These are phyloP conservation scores for Hyposmocoma kahamanoa DNA, from an alignment of 1,140 invertebrate species.

Conservation along the genomic window DNA sequence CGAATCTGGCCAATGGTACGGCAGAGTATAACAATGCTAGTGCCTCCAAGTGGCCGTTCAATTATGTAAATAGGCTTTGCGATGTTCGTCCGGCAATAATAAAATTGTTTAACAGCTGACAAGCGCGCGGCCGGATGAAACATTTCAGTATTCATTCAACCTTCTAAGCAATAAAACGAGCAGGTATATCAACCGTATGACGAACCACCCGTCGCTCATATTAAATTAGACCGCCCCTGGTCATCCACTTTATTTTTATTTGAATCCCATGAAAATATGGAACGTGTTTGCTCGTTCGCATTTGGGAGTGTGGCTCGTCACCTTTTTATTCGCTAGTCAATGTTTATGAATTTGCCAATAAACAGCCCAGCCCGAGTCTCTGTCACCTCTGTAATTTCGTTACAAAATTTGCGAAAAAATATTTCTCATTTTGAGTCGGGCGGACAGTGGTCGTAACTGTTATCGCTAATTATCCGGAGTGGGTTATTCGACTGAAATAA, in stretches of 20 bases:
- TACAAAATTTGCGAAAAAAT: slow-evolving; percentile 35
- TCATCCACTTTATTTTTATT: slow-evolving; percentile 67
- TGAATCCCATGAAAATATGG: slow-evolving; percentile 69
- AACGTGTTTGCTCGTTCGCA: slow-evolving; percentile 51
- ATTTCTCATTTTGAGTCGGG: slow-evolving; percentile 19
- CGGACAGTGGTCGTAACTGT: slow-evolving; percentile 19
- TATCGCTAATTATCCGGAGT: slow-evolving; percentile 42
- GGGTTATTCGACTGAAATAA: slow-evolving; percentile 36
- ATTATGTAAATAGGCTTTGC: slow-evolving; percentile 69
- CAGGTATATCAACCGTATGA: slow-evolving; percentile 50
- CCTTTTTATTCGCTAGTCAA: slow-evolving; percentile 54
- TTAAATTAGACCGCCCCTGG: slow-evolving; percentile 66
- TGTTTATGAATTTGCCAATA: slow-evolving; percentile 70
- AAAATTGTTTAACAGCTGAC: slow-evolving; percentile 71
- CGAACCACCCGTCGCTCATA: slow-evolving; percentile 55
- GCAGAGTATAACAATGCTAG: slow-evolving; percentile 71
- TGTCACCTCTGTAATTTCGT: slow-evolving; percentile 46
- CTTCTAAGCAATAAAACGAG: slow-evolving; percentile 58
- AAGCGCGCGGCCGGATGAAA: slow-evolving; percentile 36
- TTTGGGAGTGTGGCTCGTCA: slow-evolving; percentile 36
- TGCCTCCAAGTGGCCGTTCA: slow-evolving; percentile 69
- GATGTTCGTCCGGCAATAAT: slow-evolving; percentile 66
- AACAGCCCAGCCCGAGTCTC: slow-evolving; percentile 36
- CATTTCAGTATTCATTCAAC: slow-evolving; percentile 53
- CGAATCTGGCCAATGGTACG: slow-evolving; percentile 71